Evolutionary conservation across 1,140 invertebrate genomes (phyloP).

Genomic region (Papilio glaucus): DNA sequence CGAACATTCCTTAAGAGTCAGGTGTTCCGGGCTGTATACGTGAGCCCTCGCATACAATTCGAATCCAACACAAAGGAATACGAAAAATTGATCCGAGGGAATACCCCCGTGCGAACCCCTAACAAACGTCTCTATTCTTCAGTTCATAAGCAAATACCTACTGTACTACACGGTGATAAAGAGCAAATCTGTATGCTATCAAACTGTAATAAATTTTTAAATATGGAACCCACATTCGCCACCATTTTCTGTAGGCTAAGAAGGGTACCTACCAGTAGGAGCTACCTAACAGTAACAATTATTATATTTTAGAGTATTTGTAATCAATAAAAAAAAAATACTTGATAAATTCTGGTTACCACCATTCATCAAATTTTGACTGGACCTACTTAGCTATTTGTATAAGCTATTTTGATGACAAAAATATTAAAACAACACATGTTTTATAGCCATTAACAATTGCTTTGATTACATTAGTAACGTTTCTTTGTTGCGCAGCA

Average conservation of each 20-base stretch:
- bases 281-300: too few relatives aligned
- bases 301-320: too few relatives aligned
- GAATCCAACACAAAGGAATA: conserved; percentile 43
- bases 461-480: too few relatives aligned
- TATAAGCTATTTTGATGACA: too few relatives aligned
- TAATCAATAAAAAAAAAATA: too few relatives aligned
- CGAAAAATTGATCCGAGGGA: conserved; percentile 45
- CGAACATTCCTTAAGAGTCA: conserved; percentile 31
- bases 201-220: neutral
- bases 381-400: too few relatives aligned
- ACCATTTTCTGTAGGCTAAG: neutral
- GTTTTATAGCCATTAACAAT: too few relatives aligned
- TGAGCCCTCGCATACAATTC: conserved; percentile 14
- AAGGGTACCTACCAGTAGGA: too few relatives aligned
- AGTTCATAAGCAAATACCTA: neutral
- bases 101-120: conserved; percentile 42
- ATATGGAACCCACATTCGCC: neutral
- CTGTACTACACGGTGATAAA: conserved; percentile 38
- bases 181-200: conserved; percentile 22
- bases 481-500: too few relatives aligned
- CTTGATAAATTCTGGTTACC: too few relatives aligned
- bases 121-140: conserved; percentile 12
- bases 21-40: conserved; percentile 28
- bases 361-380: too few relatives aligned
- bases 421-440: too few relatives aligned